A percentile compares a stretch with the other conserved stretches of the same genome.
phyloP scores from a whole-genome alignment of 1,140 invertebrate genomes.

The Olivierus martensii region DNA sequence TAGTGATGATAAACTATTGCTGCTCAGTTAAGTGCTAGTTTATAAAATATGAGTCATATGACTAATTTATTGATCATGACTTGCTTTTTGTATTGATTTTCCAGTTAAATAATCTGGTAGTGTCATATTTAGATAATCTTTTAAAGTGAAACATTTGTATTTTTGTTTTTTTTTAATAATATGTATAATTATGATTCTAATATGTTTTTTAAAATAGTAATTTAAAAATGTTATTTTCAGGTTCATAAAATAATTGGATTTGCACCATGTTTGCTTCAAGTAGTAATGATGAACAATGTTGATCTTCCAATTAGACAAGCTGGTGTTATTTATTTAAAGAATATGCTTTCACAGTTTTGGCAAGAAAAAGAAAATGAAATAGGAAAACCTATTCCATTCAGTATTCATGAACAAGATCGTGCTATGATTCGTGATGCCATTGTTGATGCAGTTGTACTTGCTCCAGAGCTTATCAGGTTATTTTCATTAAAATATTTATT shows the following conservation, averaged over 20 bases:
- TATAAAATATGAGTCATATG: no score
- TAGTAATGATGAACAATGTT: constrained; percentile 69
- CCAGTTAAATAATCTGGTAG: no score
- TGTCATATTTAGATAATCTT: no score
- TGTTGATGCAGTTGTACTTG: constrained; percentile 86
- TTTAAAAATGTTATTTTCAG: no score
- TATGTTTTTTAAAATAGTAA: no score
- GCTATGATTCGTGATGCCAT: constrained; percentile 82
- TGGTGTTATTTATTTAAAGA: constrained; percentile 92
- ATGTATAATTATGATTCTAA: background rate
- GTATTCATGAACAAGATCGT: constrained; percentile 90
- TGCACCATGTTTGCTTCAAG: constrained; percentile 77
- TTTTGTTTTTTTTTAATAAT: background rate
- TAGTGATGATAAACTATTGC: no score
- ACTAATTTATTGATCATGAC: no score
- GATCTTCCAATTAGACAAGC: constrained; percentile 90
- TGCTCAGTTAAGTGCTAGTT: no score
- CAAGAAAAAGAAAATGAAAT: constrained; percentile 59
- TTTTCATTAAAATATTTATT: no score
- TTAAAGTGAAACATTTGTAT: background rate
- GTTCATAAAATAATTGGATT: constrained; percentile 94
- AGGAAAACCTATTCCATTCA: constrained; percentile 60
- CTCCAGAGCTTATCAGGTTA: constrained; percentile 72
- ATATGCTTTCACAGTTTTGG: constrained; percentile 81
- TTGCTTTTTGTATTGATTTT: no score